Evolutionary conservation across 2,888 invertebrate species (phyloP).

Genomic region (Xiphydria camelus): DNA sequence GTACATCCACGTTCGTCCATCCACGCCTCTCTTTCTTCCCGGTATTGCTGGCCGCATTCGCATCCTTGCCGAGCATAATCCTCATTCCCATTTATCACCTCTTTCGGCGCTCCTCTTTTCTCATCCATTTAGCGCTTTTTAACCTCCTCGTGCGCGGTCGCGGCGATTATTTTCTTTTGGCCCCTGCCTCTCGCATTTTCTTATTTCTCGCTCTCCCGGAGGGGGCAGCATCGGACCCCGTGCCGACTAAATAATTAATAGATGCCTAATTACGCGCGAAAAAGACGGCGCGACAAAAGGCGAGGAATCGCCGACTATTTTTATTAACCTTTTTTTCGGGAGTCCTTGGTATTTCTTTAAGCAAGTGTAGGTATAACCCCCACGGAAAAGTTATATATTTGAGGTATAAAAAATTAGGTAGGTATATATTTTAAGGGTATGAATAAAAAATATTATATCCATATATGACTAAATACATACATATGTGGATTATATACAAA

Average conservation of each 20-base stretch:
- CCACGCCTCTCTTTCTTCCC: constrained; percentile 31
- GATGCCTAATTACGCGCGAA: constrained; percentile 26
- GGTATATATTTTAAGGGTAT: too few species aligned
- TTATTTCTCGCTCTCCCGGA: constrained; percentile 28
- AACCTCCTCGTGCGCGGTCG: constrained; percentile 26
- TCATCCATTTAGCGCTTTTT: constrained; percentile 22
- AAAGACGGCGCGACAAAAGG: too few species aligned
- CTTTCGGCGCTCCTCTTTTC: constrained; percentile 34
- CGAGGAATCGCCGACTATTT: too few species aligned
- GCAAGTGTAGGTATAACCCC: too few species aligned
- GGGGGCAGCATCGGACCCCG: constrained; percentile 15
- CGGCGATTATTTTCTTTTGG: constrained; percentile 45
- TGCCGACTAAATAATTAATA: too few species aligned
- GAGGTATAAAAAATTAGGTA: too few species aligned
- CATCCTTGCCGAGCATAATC: constrained; percentile 53
- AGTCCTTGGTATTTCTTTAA: too few species aligned
- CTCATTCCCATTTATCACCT: constrained; percentile 55
- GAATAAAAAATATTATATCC: too few species aligned
- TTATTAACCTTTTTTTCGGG: too few species aligned
- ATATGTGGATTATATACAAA: too few species aligned
- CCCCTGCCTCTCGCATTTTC: constrained; percentile 24
- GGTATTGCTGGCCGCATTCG: constrained; percentile 49
- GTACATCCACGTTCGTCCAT: constrained; percentile 22
- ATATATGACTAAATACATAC: too few species aligned
- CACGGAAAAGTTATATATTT: too few species aligned